phyloP scores from a whole-genome alignment of 1,140 invertebrate genomes.

The Drosophila chauvacae region DNA sequence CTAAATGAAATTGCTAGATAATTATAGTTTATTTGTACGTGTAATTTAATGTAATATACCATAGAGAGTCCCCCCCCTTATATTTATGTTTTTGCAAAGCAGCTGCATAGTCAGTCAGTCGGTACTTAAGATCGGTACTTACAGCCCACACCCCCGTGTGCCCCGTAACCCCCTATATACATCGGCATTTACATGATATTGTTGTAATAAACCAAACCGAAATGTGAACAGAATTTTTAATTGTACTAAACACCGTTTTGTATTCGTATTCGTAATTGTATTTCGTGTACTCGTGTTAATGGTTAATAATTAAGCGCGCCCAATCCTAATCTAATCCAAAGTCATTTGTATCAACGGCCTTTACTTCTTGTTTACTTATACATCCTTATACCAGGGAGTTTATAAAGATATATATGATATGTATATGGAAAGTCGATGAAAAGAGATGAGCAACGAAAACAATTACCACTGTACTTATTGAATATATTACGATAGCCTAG shows the following conservation, averaged over 20 bases:
- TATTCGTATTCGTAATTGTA: constrained; percentile 62
- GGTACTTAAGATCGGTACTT: constrained; percentile 66
- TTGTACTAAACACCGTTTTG: constrained; percentile 82
- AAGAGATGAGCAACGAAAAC: constrained; percentile 75
- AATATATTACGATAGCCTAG: constrained; percentile 67
- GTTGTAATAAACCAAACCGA: constrained; percentile 80
- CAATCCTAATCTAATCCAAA: constrained; percentile 77
- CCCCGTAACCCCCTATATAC: constrained; percentile 38
- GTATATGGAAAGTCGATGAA: constrained; percentile 7
- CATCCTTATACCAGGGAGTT: constrained; percentile 40
- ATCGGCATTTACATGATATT: constrained; percentile 76
- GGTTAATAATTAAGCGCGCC: constrained; percentile 77
- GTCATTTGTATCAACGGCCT: constrained; percentile 81
- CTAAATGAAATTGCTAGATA: constrained; percentile 80
- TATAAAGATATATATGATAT: constrained; percentile 18
- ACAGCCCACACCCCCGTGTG: constrained; percentile 10
- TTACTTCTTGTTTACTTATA: constrained; percentile 79
- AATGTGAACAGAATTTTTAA: constrained; percentile 83
- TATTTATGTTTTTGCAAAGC: constrained; percentile 59
- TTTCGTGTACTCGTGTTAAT: constrained; percentile 65
- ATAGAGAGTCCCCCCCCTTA: constrained; percentile 10
- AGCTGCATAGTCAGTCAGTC: constrained; percentile 54
- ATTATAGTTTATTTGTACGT: constrained; percentile 72
- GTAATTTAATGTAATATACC: constrained; percentile 57
- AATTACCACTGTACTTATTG: constrained; percentile 79